phyloP scores from a whole-genome alignment of 2,888 invertebrate genomes.

The Perizoma affinitatum region DNA sequence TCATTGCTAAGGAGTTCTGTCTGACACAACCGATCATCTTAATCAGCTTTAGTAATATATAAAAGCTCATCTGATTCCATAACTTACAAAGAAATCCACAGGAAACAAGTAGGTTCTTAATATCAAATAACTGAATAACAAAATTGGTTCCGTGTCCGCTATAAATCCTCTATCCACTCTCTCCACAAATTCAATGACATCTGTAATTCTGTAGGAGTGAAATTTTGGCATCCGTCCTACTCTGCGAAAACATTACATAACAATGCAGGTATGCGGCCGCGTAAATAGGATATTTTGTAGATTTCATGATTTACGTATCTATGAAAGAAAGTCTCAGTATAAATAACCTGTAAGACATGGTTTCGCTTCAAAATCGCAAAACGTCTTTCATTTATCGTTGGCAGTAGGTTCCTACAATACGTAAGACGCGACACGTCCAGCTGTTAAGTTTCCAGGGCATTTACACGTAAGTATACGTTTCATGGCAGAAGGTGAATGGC shows the following conservation, averaged over 20 bases:
- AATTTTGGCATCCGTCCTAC: conserved; percentile 72
- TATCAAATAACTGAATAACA: conserved; percentile 11
- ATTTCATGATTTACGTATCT: conserved; percentile 34
- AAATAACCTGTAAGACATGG: conserved; percentile 3
- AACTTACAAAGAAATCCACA: not conserved
- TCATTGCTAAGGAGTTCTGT: not conserved
- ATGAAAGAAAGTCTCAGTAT: conserved; percentile 5
- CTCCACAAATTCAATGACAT: conserved; percentile 43
- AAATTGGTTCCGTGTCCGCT: conserved; percentile 40
- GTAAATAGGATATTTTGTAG: conserved; percentile 47
- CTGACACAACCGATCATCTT: not conserved
- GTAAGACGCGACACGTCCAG: not conserved
- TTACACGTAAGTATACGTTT: conserved; percentile 33
- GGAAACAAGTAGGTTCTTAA: not conserved
- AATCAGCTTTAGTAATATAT: not conserved
- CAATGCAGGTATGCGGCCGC: conserved; percentile 69
- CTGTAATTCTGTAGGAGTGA: conserved; percentile 46
- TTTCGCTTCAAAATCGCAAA: conserved; percentile 6
- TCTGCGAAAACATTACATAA: conserved; percentile 75
- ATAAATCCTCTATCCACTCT: conserved; percentile 33
- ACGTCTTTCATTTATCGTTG: conserved; percentile 5
- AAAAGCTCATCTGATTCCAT: not conserved
- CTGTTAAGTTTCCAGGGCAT: conserved; percentile 11
- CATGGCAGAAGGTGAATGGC: conserved; percentile 44
- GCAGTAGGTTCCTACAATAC: not conserved